Evolutionary conservation across 2,888 invertebrate genomes (phyloP), one percentile per base, ranked within the genome.

Genomic region (Zonitis immaculata): DNA sequence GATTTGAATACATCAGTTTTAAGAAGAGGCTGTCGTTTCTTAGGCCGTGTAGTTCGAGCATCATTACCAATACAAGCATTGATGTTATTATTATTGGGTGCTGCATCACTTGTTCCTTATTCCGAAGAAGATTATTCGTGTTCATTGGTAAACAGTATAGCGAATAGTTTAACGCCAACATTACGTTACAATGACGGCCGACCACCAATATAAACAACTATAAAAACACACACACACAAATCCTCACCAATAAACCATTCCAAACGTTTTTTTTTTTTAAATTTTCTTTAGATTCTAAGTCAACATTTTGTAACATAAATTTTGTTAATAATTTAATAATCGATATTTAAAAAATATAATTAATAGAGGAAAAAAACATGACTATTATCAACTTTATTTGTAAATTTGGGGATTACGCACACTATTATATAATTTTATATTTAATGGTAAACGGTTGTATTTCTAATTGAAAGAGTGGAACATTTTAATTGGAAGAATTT

Each of bases 11-110:
- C 81, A 60, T 83, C 85, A 64, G 83, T 85, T 50, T 80, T 91
- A 69, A 78, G 82, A 56, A 84, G 89, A 67, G 87, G 92, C 52
- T 88, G 88, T 67, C 84, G 89, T 60, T 92, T 93, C 83, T 82
- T 95, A 74, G 87, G 90, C 65, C 87, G 96, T 70, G 95, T 95
- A 64, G 84, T 95, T 61, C 84, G 94, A 72, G 91, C 94, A 49
- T 93, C 95, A 18, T 81, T 96, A 62, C 96, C 96, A 48, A 90
- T 98, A 74, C 95, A 98, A 79, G 93, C 95, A 57, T 79, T 98
- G 68, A 89, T 98, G 80, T 82, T 97, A 66, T 81, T 97, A 57
- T 83, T 98, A 67, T 83, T 98, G 69, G 95, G 96, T 53, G 90
- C 94, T 55, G 95, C 96, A 47, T 90, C 95, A 48, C 81, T 98